Evolutionary conservation across 2,113 vertebrate species (phyloP).

Genomic region (Chamaea fasciata): DNA sequence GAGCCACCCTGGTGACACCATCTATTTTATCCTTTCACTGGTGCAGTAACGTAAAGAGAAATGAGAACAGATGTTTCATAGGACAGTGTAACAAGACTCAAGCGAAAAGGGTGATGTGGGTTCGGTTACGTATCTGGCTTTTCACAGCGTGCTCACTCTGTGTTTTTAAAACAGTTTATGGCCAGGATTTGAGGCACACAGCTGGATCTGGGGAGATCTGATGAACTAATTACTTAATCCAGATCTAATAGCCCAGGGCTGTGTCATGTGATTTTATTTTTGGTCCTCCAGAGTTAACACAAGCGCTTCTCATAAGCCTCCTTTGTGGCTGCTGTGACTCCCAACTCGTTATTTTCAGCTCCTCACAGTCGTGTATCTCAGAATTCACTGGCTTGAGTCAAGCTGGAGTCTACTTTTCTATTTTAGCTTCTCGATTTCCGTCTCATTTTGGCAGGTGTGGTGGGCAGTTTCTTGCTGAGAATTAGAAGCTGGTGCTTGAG

Average conservation of each 20-base stretch:
- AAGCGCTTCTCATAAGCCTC: not conserved
- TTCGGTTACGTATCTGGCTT: not conserved
- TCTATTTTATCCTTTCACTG: not conserved
- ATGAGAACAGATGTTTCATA: not conserved
- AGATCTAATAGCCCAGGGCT: not conserved
- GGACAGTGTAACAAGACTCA: not conserved
- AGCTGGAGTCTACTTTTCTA: not conserved
- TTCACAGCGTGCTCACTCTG: not conserved
- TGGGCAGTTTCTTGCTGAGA: not conserved
- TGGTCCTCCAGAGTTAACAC: not conserved
- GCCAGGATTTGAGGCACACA: not conserved
- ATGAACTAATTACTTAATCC: not conserved
- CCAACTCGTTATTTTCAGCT: not conserved
- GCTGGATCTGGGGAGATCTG: not conserved
- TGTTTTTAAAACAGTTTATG: not conserved
- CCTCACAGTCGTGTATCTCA: fast-evolving
- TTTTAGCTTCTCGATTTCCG: not conserved
- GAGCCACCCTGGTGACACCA: not conserved
- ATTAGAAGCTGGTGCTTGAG: not conserved
- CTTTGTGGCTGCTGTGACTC: not conserved
- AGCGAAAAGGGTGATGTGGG: not conserved
- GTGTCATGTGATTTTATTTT: not conserved
- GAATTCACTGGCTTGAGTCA: not conserved
- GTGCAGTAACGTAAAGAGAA: not conserved
- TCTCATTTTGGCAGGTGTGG: not conserved